Percentiles rank a stretch among this genome's conserved stretches.
Conservation (phyloP, 2,888 invertebrate genomes). For the Amblyjoppa proteus region DNA sequence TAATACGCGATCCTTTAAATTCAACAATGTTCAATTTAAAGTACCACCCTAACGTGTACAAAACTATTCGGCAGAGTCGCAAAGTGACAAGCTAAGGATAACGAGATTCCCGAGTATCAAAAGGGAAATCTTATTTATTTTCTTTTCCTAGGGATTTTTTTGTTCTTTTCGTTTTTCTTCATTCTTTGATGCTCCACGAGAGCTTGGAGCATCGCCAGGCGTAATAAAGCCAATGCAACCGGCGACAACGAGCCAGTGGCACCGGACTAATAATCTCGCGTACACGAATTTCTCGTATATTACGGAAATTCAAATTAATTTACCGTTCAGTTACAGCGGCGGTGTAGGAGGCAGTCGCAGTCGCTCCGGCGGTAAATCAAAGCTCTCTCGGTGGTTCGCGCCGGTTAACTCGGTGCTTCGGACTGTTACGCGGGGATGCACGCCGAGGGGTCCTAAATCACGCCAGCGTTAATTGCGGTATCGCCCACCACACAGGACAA, state of each 20-base stretch:
- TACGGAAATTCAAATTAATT: conserved; percentile 83
- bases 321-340: conserved; percentile 67
- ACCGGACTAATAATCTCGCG: conserved; percentile 58
- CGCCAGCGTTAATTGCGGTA: conserved; percentile 77
- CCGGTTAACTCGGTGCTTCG: conserved; percentile 55
- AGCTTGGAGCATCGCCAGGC: conserved; percentile 35
- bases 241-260: conserved; percentile 36
- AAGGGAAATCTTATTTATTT: not conserved
- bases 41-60: conserved; percentile 11
- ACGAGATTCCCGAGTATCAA: conserved; percentile 1
- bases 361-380: conserved; percentile 76
- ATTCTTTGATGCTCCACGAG: not conserved
- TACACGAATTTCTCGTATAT: conserved; percentile 80
- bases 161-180: not conserved
- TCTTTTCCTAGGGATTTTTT: not conserved
- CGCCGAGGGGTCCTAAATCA: conserved; percentile 77
- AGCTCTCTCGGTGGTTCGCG: conserved; percentile 69
- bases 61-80: conserved; percentile 69
- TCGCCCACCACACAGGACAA: conserved; percentile 70
- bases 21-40: too few species aligned
- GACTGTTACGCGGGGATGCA: conserved; percentile 74
- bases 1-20: too few species aligned
- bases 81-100: conserved; percentile 12
- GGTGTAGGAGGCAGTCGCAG: conserved; percentile 20
- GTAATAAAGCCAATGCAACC: not conserved